Evolutionary conservation across 2,113 vertebrate genomes (phyloP).

Genomic region (Ellobius talpinus): DNA sequence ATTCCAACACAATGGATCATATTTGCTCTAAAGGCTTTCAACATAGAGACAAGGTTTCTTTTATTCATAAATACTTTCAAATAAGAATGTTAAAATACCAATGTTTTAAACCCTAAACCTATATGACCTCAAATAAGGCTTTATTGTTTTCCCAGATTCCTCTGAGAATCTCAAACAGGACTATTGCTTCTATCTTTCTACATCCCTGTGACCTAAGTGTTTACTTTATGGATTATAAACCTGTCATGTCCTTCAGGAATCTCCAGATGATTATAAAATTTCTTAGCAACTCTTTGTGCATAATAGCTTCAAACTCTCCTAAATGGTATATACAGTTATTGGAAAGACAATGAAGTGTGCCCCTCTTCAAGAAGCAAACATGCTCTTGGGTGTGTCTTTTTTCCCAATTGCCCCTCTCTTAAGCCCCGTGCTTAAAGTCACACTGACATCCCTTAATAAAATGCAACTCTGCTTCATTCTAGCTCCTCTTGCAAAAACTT

Average conservation of each 20-base stretch:
- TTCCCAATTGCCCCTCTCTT: not conserved
- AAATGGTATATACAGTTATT: not conserved
- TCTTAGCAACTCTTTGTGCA: not conserved
- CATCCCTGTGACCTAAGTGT: not conserved
- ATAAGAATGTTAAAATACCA: not conserved
- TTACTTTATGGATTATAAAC: not conserved
- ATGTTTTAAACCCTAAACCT: not conserved
- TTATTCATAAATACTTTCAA: not conserved
- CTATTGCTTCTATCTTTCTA: not conserved
- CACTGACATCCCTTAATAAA: not conserved
- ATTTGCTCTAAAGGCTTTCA: not conserved
- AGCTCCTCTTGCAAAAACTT: not conserved
- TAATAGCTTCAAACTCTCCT: not conserved
- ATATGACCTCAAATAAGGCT: not conserved
- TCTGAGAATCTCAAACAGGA: not conserved
- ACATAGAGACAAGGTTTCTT: not conserved
- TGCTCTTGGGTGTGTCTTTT: not conserved
- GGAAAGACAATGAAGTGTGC: not conserved
- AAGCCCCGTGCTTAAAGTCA: not conserved
- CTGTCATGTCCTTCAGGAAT: not conserved
- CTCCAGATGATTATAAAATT: not conserved
- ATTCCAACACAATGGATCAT: not conserved
- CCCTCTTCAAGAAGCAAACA: not conserved
- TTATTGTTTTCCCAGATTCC: not conserved
- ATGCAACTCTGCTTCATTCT: not conserved